phyloP scores from a whole-genome alignment of 2,888 invertebrate genomes.

The Graphium colonna region DNA sequence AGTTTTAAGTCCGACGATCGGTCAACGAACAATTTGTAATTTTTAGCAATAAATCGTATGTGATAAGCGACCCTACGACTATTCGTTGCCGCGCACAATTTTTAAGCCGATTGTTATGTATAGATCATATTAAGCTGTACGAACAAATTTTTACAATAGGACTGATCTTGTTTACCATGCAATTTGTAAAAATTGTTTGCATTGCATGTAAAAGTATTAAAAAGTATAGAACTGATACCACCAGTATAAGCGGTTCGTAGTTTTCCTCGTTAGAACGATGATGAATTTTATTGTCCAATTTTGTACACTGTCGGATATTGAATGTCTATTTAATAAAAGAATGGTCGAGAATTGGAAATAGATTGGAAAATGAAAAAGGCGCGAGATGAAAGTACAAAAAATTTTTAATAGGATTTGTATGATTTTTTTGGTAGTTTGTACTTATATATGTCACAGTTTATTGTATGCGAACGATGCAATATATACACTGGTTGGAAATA shows the following conservation, averaged over 20 bases:
- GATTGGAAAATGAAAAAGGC: neutral
- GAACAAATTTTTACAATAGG: neutral
- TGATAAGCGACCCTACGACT: slow-evolving; percentile 54
- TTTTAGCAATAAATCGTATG: slow-evolving; percentile 70
- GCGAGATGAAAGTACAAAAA: neutral
- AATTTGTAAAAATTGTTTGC: neutral
- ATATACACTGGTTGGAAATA: neutral
- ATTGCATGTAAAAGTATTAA: neutral
- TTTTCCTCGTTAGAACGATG: slow-evolving; percentile 3
- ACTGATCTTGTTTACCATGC: neutral
- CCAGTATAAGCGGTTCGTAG: slow-evolving; percentile 20
- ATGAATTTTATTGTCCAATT: neutral
- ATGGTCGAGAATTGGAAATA: neutral
- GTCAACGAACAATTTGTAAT: slow-evolving; percentile 47
- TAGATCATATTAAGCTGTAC: neutral
- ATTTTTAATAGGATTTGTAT: neutral
- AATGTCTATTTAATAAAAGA: neutral
- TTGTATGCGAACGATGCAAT: neutral
- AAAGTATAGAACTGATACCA: slow-evolving; percentile 11
- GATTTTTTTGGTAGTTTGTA: neutral
- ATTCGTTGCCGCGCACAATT: slow-evolving; percentile 59
- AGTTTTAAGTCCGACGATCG: slow-evolving; percentile 22
- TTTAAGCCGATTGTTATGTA: slow-evolving; percentile 26
- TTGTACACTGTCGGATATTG: neutral
- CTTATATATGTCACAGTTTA: neutral